Evolutionary conservation across 2,113 vertebrate genomes (phyloP), one percentile per base, ranked within the genome.

Genomic region (Circaetus gallicus): DNA sequence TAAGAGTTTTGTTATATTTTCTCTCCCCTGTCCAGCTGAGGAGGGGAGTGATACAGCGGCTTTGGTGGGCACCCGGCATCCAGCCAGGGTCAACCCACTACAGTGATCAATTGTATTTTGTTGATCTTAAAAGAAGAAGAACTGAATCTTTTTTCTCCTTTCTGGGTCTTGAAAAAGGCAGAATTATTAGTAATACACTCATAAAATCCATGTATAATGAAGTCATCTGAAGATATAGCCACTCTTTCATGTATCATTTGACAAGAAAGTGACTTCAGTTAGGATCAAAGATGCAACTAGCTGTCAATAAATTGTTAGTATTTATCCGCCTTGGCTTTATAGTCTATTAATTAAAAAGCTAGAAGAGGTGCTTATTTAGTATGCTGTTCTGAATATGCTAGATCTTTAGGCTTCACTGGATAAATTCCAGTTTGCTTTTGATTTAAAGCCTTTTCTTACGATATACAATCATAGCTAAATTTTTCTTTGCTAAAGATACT

Each of bases 261-360:
- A 89, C 62, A 95, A 80, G 78, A 61, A 93, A 71, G 19, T 63
- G n/a, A 96, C 89, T 93, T 89, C 62, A 76, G 59, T 89, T 72
- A 86, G 36, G 40, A 97, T 80, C 52, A 72, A 95, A 92, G 49
- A 63, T 59, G 19, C 9, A 86, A 80, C 25, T 59, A 76, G 7
- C 40, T 67, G 40, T 83, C 89, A 86, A 90, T 87, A 87, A 47
- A 59, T 55, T 72, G 49, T 83, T 73, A 89, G 34, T 38, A 63
- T 95, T 95, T 91, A 78, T 92, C 58, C 80, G n/a, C 17, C 19
- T 81, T 67, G 34, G 40, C 36, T 95, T 92, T 86, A 76, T 45
- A 55, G 3, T 67, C 29, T 34, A 22, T 34, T 90, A 86, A 94
- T 89, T 89, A 86, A 93, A 94, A 86, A 61, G 3, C 14, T 43